Base-by-base conservation (phyloP, 2,888 invertebrate species). In the Xanthorhoe spadicearia region DNA sequence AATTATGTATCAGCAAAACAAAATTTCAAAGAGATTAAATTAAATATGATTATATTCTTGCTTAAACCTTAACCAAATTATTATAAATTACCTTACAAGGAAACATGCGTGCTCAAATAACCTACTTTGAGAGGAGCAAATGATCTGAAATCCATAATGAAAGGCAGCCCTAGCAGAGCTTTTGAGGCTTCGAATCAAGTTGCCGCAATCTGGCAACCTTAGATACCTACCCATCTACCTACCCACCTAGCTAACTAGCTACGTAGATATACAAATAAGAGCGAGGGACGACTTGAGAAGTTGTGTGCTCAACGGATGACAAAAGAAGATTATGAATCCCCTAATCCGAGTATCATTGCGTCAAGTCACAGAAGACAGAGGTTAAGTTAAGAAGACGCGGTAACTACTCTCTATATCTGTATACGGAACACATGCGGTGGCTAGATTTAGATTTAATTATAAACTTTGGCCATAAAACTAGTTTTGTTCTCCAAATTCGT, bases 171-270 rank as follows among this genome's bases (percentile, higher is more conserved):
- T 53, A 17, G 32, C 4, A 43, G 51, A 5, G 60, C 28, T 10
- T 54, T 46, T 28, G 46, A 46, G 19, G 56, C 46, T 18, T 32
- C 60, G 46, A 60, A 60, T 52, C 61, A 54, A 54, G 54, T 53
- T 61, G 28, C 49, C 19, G 56, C 52, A 46, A 60, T 46, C 60
- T 46, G 32, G 10, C 59, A 53, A 53, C 46, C 53, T 46, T 46
- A 28, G 52, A 28, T 43, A 59, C 51, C 46, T n/a, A n/a, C n/a
- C n/a, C n/a, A n/a, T 15, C 51, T 13, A 13, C 48, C 15, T 17
- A 43, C 48, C 51, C 10, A 23, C 13, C 10, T 51, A 19, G 13
- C 23, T 51, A 23, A 5, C 10, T 51, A 19, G 13, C 23, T 51
- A 23, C n/a, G 48, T 17, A 13, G 7, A 8, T 13, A 51, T 13